Conservation (phyloP, 1,140 invertebrate species). For the Brachionus plicatilis region DNA sequence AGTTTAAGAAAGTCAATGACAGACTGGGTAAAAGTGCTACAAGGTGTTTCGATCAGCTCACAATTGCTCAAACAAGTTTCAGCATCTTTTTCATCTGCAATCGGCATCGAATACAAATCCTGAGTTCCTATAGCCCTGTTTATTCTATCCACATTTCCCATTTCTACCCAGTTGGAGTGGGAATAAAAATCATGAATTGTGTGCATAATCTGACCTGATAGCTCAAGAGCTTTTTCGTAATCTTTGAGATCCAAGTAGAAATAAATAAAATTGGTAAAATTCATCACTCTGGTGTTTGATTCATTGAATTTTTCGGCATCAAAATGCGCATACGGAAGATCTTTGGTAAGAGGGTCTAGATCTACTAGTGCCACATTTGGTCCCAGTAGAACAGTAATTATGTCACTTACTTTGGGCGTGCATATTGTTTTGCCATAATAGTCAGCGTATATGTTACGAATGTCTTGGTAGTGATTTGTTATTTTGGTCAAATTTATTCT, state of each 20-base stretch:
- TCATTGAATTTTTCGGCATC: slow-evolving; percentile 10
- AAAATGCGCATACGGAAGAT: slow-evolving; percentile 22
- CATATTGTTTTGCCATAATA: not conserved
- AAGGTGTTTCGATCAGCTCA: not conserved
- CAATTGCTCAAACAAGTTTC: not conserved
- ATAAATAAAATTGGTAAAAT: not conserved
- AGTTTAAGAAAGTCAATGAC: not conserved
- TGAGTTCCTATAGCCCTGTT: not conserved
- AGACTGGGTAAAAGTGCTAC: not conserved
- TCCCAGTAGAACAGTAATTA: not conserved
- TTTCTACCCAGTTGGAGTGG: slow-evolving; percentile 37
- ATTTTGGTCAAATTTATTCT: not conserved
- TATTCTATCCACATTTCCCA: not conserved
- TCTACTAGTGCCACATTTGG: slow-evolving; percentile 2
- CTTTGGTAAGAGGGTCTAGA: slow-evolving; percentile 17
- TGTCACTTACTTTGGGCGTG: not conserved
- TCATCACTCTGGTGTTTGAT: not conserved
- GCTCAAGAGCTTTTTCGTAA: not conserved
- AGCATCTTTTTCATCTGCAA: not conserved
- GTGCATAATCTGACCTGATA: not conserved
- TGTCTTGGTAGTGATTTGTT: not conserved
- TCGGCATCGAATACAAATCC: not conserved
- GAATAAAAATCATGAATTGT: slow-evolving; percentile 40
- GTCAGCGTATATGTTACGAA: not conserved
- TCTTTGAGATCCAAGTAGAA: not conserved